Conservation (phyloP, 2,888 invertebrate genomes). For the Diogma glabrata region DNA sequence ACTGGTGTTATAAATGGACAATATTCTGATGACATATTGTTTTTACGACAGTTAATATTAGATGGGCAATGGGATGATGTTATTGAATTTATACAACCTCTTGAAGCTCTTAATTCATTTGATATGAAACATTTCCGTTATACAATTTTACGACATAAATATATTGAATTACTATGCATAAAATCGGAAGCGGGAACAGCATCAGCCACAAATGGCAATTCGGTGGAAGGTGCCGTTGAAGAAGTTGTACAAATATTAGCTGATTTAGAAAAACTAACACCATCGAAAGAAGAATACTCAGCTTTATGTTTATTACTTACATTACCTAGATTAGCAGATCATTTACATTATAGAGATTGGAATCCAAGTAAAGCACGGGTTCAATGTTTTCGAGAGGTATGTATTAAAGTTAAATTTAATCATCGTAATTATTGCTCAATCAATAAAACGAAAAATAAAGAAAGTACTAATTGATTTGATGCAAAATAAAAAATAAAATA, state of each 20-base stretch:
- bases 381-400: conserved; percentile 60
- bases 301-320: conserved; percentile 83
- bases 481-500: no score
- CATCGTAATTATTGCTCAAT: background rate
- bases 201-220: conserved; percentile 66
- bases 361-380: conserved; percentile 91
- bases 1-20: conserved; percentile 90
- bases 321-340: conserved; percentile 83
- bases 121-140: conserved; percentile 77
- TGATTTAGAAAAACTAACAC: conserved; percentile 78
- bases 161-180: conserved; percentile 85
- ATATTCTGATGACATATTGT: conserved; percentile 87
- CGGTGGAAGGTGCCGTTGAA: conserved; percentile 84
- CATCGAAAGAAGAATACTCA: conserved; percentile 89
- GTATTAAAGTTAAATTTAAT: background rate
- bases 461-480: background rate
- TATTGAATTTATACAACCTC: conserved; percentile 87
- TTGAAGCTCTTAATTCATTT: conserved; percentile 71
- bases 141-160: conserved; percentile 82
- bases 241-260: conserved; percentile 87
- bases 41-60: conserved; percentile 84
- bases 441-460: background rate
- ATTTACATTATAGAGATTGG: conserved; percentile 90
- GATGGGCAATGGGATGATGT: conserved; percentile 99
- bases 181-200: conserved; percentile 83